Evolutionary conservation across 2,113 vertebrate species (phyloP), one percentile per base, ranked within the genome.

Genomic region (Struthio camelus): DNA sequence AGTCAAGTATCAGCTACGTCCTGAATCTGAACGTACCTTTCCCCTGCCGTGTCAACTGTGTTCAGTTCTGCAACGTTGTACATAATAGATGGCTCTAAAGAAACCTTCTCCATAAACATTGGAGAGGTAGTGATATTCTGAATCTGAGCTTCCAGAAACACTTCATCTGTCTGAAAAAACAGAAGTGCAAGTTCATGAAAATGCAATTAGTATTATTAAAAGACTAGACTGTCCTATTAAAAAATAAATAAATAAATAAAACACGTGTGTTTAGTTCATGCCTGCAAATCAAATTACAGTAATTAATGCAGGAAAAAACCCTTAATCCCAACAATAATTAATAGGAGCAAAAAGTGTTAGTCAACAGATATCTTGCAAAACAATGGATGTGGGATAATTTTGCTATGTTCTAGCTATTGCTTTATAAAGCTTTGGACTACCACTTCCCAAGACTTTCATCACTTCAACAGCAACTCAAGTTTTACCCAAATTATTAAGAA

Each of bases 61-160:
- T 99, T 99, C 97, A 99, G 98, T 98, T 99, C 99, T 34, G 98
- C 98, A 79, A 99, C 99, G 42, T 98, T 99, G 98, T 99, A 99
- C 99, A 99, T 99, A 93, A 99, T 98, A 61, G 99, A 99, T 2
- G 99, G 99, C 67, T 99, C 99, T 87, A 99, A 95, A 42, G 99
- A 99, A 84, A 99, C 99, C 96, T 99, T 99, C 98, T 99, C 99
- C 99, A 99, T 99, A 97, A 99, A 99, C 99, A 99, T 99, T 2
- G 99, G 99, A 30, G 99, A 99, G 22, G 99, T 99, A 79, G 99
- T 99, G 97, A 99, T 99, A 98, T 99, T 99, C 98, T 99, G 99
- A 97, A 99, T 99, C 97, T 99, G 99, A 73, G 99, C 99, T 98
- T 99, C 99, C 71, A 99, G 97, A 97, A 99, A 99, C 36, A 99